These are phyloP conservation scores for Hylia prasina DNA, from an alignment of 2,113 vertebrate species.

Conservation along the genomic window DNA sequence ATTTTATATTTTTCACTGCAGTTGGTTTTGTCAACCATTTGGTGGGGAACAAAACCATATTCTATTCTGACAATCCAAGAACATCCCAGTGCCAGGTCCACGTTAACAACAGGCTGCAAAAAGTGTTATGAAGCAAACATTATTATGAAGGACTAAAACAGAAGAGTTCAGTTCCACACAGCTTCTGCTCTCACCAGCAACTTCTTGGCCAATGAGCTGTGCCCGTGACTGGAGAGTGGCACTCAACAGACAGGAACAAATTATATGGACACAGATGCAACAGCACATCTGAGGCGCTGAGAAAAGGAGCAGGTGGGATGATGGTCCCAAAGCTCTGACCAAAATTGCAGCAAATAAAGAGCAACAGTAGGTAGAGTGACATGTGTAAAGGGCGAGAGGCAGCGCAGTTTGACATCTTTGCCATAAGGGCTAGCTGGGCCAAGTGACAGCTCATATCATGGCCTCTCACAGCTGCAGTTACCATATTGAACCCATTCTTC, in stretches of 20 bases:
- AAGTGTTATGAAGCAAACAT: not conserved
- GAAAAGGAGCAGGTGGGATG: slow-evolving; percentile 56
- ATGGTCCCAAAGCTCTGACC: slow-evolving; percentile 32
- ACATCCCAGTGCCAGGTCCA: not conserved
- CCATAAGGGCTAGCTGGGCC: slow-evolving; percentile 30
- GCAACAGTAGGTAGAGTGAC: slow-evolving; percentile 14
- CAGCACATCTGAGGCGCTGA: not conserved
- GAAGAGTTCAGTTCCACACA: not conserved
- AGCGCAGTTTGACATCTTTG: slow-evolving; percentile 37
- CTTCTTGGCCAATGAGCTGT: slow-evolving; percentile 1
- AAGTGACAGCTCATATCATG: slow-evolving; percentile 21
- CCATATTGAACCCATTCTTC: slow-evolving; percentile 9
- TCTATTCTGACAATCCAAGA: not conserved
- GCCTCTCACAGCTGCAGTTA: slow-evolving; percentile 28
- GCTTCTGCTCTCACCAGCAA: not conserved
- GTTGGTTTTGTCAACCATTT: not conserved
- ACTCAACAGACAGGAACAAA: slow-evolving; percentile 45
- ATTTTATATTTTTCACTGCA: not conserved
- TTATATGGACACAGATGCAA: slow-evolving; percentile 36
- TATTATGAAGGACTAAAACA: not conserved
- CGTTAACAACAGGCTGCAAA: not conserved
- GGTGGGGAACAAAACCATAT: not conserved
- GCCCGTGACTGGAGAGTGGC: not conserved
- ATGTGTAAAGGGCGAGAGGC: slow-evolving; percentile 39
- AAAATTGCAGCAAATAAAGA: slow-evolving; percentile 26